Base-by-base conservation (phyloP, 2,113 vertebrate genomes). In the Vicugna pacos region DNA sequence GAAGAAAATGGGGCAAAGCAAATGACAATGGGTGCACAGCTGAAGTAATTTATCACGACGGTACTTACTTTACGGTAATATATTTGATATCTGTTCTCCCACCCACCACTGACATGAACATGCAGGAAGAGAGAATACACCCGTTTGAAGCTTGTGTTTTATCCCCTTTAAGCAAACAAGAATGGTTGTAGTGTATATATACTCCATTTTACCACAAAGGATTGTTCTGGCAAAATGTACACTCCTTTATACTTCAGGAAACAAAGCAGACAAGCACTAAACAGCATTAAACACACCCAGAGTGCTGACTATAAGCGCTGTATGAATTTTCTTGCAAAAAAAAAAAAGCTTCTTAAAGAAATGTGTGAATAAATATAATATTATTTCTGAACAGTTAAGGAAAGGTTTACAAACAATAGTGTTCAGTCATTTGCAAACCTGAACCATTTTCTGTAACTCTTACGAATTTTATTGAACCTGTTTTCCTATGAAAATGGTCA, bases 401-500 rank as follows among this genome's bases (percentile, higher is more conserved):
- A 80, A 90, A 46, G 10, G 12, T 52, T 96, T 77, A 56, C 56
- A 84, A 75, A 91, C 11, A 80, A 19, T 6, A 22, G 2, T 62
- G 5, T 46, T 92, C 42, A 35, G n/a, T 54, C 30, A 17, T 75
- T 79, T 58, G 8, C 17, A 70, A 54, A 35, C 26, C 67, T 38
- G 9, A 38, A 52, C 28, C 9, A 42, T 83, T 75, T 93, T 89
- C 58, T 86, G 5, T 77, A 60, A 81, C 15, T 70, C 46, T 50
- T 52, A 75, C 7, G 26, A 32, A 77, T 52, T 95, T 79, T 82
- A 64, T 5, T 89, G 46, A 84, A 79, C 14, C 24, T 52, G 8
- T 58, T 97, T 96, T 94, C 86, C 69, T 52, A 28, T 2, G 14
- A 89, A 97, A 52, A 28, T 42, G 38, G n/a, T n/a, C 22, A 65